Base-by-base conservation (phyloP, 2,797 vertebrate species). In the Potorous gilbertii region DNA sequence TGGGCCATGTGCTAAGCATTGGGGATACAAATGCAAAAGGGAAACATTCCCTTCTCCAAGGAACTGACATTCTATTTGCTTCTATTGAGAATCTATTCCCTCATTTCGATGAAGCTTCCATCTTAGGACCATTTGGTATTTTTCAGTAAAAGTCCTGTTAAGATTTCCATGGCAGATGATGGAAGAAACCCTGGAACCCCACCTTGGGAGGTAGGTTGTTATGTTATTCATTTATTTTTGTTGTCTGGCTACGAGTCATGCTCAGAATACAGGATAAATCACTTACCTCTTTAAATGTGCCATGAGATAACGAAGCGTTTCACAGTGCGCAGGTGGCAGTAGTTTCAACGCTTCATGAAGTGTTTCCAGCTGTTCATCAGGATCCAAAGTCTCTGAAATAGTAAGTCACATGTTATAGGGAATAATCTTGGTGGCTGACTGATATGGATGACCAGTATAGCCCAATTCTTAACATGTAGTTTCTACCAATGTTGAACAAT, bases 291-390 rank as follows among this genome's bases (percentile, higher is more conserved):
- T 99, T 93, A 99, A 99, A 97, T 99, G 99, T 1, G 99, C 99
- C 99, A 99, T 99, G 98, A 99, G 99, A 98, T 99, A 99, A 97
- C 99, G 99, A 95, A 99, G 98, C 0, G 99, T 99, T 98, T 99
- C 99, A 97, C 98, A 99, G 99, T 99, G 99, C 29, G 99, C 99
- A 29, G 99, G 99, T 0, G 99, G 99, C 98, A 99, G 98, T 95
- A 99, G 98, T 97, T 99, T 99, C 94, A 99, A 98, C 31, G 99
- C 99, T 98, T 99, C 99, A 0, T 99, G 99, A 96, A 99, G 99
- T 94, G 99, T 99, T 98, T 99, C 99, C 96, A 99, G 98, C 96
- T 99, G 99, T 98, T 99, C 99, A 14, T 99, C 99, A 1, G 99
- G 98, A 94, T 99, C 99, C 92, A 99, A 98, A 93, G 99, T 98